phyloP scores from a whole-genome alignment of 2,113 vertebrate genomes.

The Malaclemys terrapin region DNA sequence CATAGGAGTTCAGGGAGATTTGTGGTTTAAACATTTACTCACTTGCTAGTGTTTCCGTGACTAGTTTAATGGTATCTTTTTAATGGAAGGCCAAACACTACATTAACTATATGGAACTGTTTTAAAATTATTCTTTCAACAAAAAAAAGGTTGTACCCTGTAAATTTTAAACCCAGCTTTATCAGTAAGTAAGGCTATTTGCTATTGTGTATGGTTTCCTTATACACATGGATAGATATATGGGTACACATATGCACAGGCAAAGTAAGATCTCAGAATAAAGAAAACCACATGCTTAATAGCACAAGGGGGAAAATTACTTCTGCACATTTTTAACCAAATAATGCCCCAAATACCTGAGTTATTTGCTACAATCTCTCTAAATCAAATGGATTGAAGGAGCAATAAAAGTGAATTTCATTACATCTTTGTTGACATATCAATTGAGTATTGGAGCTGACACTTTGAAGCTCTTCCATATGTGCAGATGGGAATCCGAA shows the following conservation, averaged over 20 bases:
- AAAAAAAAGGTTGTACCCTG: slow-evolving; percentile 55
- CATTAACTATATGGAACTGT: slow-evolving; percentile 71
- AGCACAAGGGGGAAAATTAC: slow-evolving; percentile 68
- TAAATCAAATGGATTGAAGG: slow-evolving; percentile 36
- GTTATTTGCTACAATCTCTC: slow-evolving; percentile 18
- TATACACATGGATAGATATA: slow-evolving; percentile 68
- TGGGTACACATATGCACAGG: slow-evolving; percentile 7
- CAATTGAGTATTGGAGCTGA: slow-evolving; percentile 54
- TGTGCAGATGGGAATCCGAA: neutral
- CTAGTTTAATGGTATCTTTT: slow-evolving; percentile 76
- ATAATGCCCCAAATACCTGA: slow-evolving; percentile 44
- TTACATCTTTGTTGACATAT: slow-evolving; percentile 63
- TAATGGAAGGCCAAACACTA: slow-evolving; percentile 74
- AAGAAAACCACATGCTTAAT: slow-evolving; percentile 73
- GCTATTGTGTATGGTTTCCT: slow-evolving; percentile 76
- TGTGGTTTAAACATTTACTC: slow-evolving; percentile 74
- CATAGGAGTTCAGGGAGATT: slow-evolving; percentile 66
- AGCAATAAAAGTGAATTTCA: slow-evolving; percentile 70
- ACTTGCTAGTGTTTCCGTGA: slow-evolving; percentile 68
- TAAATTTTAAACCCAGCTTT: slow-evolving; percentile 76
- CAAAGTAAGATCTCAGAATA: slow-evolving; percentile 72
- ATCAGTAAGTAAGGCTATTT: slow-evolving; percentile 63
- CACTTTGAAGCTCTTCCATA: slow-evolving; percentile 65
- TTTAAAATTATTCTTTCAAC: slow-evolving; percentile 68
- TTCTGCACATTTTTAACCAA: slow-evolving; percentile 76